Conservation (phyloP, 64 coral and sea anemone species). For the Trachythela sp. region DNA sequence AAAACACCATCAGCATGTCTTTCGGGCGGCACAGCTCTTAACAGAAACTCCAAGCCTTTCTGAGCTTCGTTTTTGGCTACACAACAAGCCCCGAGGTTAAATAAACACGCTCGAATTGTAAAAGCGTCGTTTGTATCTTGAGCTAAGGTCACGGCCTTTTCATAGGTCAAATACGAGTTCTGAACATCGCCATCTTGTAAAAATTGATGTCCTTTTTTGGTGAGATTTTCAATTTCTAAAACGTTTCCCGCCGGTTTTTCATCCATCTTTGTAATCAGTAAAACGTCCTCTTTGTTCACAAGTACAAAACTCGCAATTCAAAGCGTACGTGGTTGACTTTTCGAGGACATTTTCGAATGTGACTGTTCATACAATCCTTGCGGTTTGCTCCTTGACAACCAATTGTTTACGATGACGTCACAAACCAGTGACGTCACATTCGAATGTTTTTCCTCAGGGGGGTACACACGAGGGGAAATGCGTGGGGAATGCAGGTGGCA, state of each 20-base stretch:
- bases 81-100: conserved; percentile 91
- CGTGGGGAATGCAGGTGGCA: no score
- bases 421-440: not conserved
- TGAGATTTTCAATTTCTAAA: conserved; percentile 62
- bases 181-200: conserved; percentile 68
- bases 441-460: no score
- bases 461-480: no score
- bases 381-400: not conserved
- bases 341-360: not conserved
- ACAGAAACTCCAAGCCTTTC: conserved; percentile 75
- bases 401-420: not conserved
- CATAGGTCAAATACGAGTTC: conserved; percentile 60
- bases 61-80: conserved; percentile 77
- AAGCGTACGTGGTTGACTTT: not conserved
- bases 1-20: conserved; percentile 65
- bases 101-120: conserved; percentile 86
- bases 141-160: conserved; percentile 68
- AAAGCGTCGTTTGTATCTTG: conserved; percentile 62
- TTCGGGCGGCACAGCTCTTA: conserved; percentile 78
- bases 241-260: not conserved
- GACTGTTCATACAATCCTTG: not conserved
- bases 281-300: not conserved
- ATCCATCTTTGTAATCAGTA: not conserved
- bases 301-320: not conserved
- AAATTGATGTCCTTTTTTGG: conserved; percentile 64